Conservation (phyloP, 2,888 invertebrate genomes). For the Mimumesa dahlbomi region DNA sequence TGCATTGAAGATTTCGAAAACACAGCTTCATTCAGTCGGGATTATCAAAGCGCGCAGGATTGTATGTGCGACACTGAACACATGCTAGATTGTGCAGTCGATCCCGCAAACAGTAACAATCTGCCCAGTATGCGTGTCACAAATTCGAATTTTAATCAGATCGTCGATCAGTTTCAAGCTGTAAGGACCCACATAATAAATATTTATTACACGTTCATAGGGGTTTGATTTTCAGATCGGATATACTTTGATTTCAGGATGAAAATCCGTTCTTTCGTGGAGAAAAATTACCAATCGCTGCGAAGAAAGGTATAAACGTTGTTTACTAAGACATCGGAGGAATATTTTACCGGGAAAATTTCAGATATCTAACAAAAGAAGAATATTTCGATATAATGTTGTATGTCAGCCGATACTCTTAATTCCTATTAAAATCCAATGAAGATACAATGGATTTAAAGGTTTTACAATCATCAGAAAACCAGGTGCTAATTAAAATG, state of each 20-base stretch:
- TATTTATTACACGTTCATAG: no score
- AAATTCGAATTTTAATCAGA: constrained; percentile 85
- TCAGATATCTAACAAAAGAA: not conserved
- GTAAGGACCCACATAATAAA: not conserved
- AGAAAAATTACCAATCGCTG: constrained; percentile 93
- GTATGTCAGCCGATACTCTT: constrained; percentile 13
- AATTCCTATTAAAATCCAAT: not conserved
- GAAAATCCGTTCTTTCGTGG: constrained; percentile 92
- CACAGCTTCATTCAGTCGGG: constrained; percentile 96
- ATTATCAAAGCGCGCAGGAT: constrained; percentile 94
- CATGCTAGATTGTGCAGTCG: constrained; percentile 94
- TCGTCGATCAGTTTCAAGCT: constrained; percentile 84
- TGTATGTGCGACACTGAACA: constrained; percentile 99
- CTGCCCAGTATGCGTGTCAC: constrained; percentile 75
- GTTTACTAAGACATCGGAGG: constrained; percentile 73
- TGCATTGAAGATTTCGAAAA: constrained; percentile 96
- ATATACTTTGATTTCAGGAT: constrained; percentile 81
- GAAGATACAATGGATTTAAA: not conserved
- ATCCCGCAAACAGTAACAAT: constrained; percentile 77
- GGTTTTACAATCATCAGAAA: constrained; percentile 10
- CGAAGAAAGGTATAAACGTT: constrained; percentile 94
- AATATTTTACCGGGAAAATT: not conserved
- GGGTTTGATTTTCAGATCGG: not conserved
- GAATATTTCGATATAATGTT: constrained; percentile 22
- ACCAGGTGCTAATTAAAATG: constrained; percentile 23